Percentiles rank a stretch among this genome's conserved stretches.
These are phyloP conservation scores for Ischnus inquisitorius DNA, from an alignment of 2,888 invertebrate genomes.

Conservation along the genomic window DNA sequence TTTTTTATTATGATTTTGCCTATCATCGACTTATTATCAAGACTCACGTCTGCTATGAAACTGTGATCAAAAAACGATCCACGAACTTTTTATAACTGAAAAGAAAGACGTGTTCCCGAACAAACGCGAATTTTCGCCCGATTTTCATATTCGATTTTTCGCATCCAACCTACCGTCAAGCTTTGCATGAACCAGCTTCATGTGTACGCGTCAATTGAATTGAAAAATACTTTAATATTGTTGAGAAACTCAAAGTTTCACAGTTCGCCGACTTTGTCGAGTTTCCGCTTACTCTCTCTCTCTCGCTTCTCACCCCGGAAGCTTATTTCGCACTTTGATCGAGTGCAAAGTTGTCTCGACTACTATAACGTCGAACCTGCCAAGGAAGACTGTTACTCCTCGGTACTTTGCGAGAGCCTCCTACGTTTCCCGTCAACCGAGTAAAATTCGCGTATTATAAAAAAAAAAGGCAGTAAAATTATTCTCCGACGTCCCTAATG, in stretches of 20 bases:
- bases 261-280: slow-evolving; percentile 14
- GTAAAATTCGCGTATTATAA: slow-evolving; percentile 20
- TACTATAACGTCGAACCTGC: slow-evolving; percentile 29
- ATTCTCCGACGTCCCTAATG: neutral
- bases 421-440: neutral
- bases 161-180: neutral
- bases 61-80: neutral
- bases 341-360: slow-evolving; percentile 33
- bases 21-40: neutral
- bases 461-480: neutral
- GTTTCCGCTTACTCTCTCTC: slow-evolving; percentile 27
- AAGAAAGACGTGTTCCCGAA: neutral
- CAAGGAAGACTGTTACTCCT: slow-evolving; percentile 23
- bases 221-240: slow-evolving; percentile 40
- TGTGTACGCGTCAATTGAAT: slow-evolving; percentile 21
- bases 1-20: neutral
- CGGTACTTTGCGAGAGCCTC: slow-evolving; percentile 3
- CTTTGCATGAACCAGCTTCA: neutral
- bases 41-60: neutral
- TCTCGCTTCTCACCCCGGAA: slow-evolving; percentile 1
- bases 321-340: slow-evolving; percentile 50
- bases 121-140: neutral
- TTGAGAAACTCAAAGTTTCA: slow-evolving; percentile 39
- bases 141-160: neutral
- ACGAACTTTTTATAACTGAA: neutral